Evolutionary conservation across 2,888 invertebrate genomes (phyloP).

Genomic region (Drosophila paramelanica): DNA sequence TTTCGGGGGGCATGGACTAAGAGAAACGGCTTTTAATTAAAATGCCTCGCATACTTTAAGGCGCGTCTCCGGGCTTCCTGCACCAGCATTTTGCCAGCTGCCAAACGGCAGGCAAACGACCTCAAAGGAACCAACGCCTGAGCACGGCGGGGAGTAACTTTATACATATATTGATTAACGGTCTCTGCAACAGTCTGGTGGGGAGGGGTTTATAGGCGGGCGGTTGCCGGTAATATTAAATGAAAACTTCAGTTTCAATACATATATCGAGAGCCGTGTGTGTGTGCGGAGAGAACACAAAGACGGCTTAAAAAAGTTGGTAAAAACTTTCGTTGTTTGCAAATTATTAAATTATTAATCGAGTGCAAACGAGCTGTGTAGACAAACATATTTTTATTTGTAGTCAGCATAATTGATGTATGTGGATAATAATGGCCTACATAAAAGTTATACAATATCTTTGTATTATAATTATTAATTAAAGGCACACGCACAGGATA

Average conservation of each 20-base stretch:
- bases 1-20: slow-evolving; percentile 1
- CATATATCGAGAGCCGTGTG: slow-evolving; percentile 2
- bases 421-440: not conserved
- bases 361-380: slow-evolving; percentile 19
- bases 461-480: too few relatives aligned
- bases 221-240: slow-evolving; percentile 1
- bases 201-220: not conserved
- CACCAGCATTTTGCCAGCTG: slow-evolving; percentile 8
- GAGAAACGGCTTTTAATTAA: slow-evolving; percentile 68
- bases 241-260: slow-evolving; percentile 29
- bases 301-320: slow-evolving; percentile 27
- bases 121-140: slow-evolving; percentile 32
- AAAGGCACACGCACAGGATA: too few relatives aligned
- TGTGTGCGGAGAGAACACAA: slow-evolving; percentile 4
- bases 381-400: not conserved
- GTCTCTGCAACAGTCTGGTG: slow-evolving; percentile 18
- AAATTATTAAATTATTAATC: slow-evolving; percentile 41
- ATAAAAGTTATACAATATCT: too few relatives aligned
- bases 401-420: not conserved
- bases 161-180: slow-evolving; percentile 45
- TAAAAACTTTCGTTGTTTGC: slow-evolving; percentile 25
- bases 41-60: slow-evolving; percentile 70
- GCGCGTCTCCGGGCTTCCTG: slow-evolving; percentile 28
- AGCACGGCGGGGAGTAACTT: slow-evolving; percentile 22
- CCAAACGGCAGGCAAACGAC: slow-evolving; percentile 42